Conservation (phyloP, 1,140 invertebrate genomes). For the Cotesia typhae region DNA sequence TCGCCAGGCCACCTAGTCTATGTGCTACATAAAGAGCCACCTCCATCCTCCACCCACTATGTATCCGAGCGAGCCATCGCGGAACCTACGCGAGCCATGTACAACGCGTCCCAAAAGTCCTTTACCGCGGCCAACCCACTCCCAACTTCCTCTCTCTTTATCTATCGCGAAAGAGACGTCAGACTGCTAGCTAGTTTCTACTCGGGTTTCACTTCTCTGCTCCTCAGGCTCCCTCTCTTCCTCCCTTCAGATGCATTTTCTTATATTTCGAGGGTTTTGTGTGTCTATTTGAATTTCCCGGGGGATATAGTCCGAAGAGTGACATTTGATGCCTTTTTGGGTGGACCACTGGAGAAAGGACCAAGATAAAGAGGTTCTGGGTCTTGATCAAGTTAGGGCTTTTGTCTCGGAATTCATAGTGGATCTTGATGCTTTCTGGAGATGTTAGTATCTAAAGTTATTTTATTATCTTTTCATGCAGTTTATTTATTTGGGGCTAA, state of each 20-base stretch:
- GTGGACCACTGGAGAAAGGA: background rate
- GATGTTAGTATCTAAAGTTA: too few species aligned
- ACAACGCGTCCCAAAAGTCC: slow-evolving; percentile 44
- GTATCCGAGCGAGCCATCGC: slow-evolving; percentile 43
- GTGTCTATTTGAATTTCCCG: slow-evolving; percentile 29
- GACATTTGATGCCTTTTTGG: background rate
- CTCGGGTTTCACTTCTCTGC: slow-evolving; percentile 7
- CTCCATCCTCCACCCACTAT: slow-evolving; percentile 31
- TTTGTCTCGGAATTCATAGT: too few species aligned
- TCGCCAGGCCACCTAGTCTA: slow-evolving; percentile 52
- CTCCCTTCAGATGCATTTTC: background rate
- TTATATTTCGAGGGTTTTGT: background rate
- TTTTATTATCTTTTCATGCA: too few species aligned
- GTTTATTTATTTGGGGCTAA: too few species aligned
- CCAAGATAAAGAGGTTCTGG: too few species aligned
- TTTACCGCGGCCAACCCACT: slow-evolving; percentile 30
- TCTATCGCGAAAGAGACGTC: background rate
- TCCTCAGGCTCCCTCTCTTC: background rate
- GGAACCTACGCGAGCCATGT: slow-evolving; percentile 38
- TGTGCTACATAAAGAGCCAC: slow-evolving; percentile 63
- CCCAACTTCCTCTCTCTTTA: background rate
- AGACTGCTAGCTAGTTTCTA: background rate
- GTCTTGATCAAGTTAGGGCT: too few species aligned
- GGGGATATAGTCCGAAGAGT: background rate
- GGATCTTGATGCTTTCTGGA: too few species aligned